A percentile compares a stretch with the other conserved stretches of the same genome.
phyloP scores from a whole-genome alignment of 2,113 vertebrate species.

The Orthonyx spaldingii region DNA sequence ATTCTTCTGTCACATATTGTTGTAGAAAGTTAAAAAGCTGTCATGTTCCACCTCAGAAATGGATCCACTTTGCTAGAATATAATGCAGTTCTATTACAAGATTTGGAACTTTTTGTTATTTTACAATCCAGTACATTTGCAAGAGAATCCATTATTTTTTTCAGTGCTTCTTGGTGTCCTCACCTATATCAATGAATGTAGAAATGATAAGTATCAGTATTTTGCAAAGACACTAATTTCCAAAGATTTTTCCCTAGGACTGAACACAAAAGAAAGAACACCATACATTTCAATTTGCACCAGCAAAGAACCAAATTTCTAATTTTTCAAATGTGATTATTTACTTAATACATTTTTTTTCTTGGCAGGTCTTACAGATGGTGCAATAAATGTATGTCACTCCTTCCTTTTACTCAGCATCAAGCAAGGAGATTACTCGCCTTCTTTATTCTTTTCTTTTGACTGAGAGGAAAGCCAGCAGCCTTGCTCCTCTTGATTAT shows the following conservation, averaged over 20 bases:
- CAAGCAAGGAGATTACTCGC: neutral
- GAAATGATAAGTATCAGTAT: neutral
- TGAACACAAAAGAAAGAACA: neutral
- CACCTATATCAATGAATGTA: neutral
- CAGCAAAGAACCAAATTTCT: neutral
- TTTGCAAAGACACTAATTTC: neutral
- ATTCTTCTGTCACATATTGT: conserved; percentile 53
- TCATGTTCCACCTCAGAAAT: conserved; percentile 46
- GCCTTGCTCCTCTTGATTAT: neutral
- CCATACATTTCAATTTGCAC: neutral
- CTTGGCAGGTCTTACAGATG: neutral
- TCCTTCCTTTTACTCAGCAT: neutral
- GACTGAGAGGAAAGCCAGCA: neutral
- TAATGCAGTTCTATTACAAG: neutral
- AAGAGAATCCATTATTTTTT: neutral
- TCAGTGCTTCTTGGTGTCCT: neutral
- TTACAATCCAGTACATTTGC: neutral
- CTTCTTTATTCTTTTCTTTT: neutral
- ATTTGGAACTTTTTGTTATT: neutral
- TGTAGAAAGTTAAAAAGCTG: conserved; percentile 55
- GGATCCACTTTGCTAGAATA: conserved; percentile 30
- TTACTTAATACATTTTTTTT: neutral
- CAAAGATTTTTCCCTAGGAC: neutral
- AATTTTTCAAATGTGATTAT: neutral
- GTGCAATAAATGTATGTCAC: neutral